Conservation (phyloP, 2,113 vertebrate species). For the Dryoscopus gambensis region DNA sequence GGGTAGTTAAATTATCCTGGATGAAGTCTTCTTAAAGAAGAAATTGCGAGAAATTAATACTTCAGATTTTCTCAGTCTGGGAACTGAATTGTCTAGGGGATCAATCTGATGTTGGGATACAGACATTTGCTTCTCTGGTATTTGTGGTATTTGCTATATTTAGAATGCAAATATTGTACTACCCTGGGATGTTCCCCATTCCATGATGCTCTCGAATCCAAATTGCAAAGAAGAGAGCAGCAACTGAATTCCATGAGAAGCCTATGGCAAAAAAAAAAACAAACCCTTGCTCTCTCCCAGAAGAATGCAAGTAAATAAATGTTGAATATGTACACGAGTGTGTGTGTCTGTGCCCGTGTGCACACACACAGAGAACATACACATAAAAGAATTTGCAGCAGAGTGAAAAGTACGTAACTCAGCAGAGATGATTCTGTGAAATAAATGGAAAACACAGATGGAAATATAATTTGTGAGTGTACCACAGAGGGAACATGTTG, state of each 20-base stretch:
- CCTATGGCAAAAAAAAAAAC: not conserved
- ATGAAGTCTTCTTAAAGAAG: not conserved
- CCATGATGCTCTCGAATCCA: not conserved
- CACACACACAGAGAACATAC: not conserved
- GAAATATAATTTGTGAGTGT: not conserved
- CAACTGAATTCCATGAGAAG: not conserved
- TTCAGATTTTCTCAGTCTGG: constrained; percentile 50
- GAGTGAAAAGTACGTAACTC: not conserved
- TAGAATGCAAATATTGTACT: constrained; percentile 60
- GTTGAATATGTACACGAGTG: not conserved
- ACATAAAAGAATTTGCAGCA: not conserved
- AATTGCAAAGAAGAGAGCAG: not conserved
- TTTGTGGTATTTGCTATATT: constrained; percentile 62
- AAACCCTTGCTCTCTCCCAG: not conserved
- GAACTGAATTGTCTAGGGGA: constrained; percentile 54
- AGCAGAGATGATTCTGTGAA: not conserved
- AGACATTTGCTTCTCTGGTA: constrained; percentile 59
- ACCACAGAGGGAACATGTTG: not conserved
- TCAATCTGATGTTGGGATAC: constrained; percentile 45
- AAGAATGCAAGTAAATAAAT: constrained; percentile 28
- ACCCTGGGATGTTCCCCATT: constrained; percentile 46
- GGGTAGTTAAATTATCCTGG: not conserved
- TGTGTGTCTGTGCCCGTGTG: not conserved
- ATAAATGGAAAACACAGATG: not conserved
- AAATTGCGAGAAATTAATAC: constrained; percentile 41